phyloP scores from a whole-genome alignment of 2,888 invertebrate species.

The Dexiosoma caninum region DNA sequence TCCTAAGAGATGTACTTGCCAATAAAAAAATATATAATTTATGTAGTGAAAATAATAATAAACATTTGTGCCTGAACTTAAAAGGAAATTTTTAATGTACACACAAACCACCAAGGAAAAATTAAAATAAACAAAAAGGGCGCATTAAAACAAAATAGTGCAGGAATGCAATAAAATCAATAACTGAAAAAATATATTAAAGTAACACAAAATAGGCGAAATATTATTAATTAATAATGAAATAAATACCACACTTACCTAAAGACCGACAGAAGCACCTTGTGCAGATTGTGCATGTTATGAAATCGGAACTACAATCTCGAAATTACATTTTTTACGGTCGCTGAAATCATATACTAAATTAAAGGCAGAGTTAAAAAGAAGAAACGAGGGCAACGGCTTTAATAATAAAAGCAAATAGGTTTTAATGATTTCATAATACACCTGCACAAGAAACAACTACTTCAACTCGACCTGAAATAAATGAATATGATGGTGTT shows the following conservation, averaged over 20 bases:
- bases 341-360: slow-evolving; percentile 36
- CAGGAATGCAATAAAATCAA: slow-evolving; percentile 55
- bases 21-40: neutral
- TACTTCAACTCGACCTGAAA: slow-evolving; percentile 57
- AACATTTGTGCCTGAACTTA: slow-evolving; percentile 56
- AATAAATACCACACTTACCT: neutral
- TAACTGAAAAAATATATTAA: slow-evolving; percentile 22
- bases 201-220: neutral
- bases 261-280: slow-evolving; percentile 30
- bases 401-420: slow-evolving; percentile 45
- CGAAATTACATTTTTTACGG: slow-evolving; percentile 53
- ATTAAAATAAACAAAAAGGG: slow-evolving; percentile 42
- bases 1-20: slow-evolving; percentile 4
- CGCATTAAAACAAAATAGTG: slow-evolving; percentile 54
- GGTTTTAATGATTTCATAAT: slow-evolving; percentile 67
- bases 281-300: slow-evolving; percentile 22
- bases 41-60: slow-evolving; percentile 14
- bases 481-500: slow-evolving; percentile 32
- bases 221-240: neutral
- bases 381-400: slow-evolving; percentile 49
- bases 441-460: slow-evolving; percentile 61
- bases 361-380: neutral
- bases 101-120: slow-evolving; percentile 45
- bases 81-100: slow-evolving; percentile 54
- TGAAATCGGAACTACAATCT: neutral